These are phyloP conservation scores for Metopia argyrocephala DNA, from an alignment of 2,888 invertebrate genomes.

Conservation along the genomic window DNA sequence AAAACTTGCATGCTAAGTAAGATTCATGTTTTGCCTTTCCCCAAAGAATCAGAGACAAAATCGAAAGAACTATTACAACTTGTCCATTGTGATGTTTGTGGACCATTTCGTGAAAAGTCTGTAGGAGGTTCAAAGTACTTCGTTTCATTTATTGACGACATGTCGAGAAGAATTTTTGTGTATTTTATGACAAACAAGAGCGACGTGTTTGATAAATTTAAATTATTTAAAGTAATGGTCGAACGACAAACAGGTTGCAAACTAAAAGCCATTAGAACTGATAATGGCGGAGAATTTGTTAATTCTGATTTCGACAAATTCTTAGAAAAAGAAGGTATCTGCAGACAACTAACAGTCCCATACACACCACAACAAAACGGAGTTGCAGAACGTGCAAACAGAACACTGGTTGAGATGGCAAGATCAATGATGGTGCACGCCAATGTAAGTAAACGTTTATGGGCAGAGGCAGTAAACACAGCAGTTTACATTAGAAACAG, in stretches of 20 bases:
- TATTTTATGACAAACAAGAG: slow-evolving; percentile 29
- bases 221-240: slow-evolving; percentile 25
- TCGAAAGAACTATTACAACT: neutral
- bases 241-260: slow-evolving; percentile 29
- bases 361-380: no score
- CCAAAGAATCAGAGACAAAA: neutral
- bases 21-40: slow-evolving; percentile 7
- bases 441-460: no score
- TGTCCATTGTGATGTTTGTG: neutral
- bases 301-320: no score
- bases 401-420: no score
- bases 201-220: slow-evolving; percentile 35
- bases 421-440: no score
- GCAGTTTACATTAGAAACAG: no score
- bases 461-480: no score
- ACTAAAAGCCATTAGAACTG: slow-evolving; percentile 49
- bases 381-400: no score
- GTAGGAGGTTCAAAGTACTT: slow-evolving; percentile 10
- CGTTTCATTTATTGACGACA: slow-evolving; percentile 38
- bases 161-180: slow-evolving; percentile 11
- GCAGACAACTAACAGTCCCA: no score
- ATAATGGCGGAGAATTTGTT: slow-evolving; percentile 21
- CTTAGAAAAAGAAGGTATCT: no score
- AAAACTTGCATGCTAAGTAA: slow-evolving; percentile 18
- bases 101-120: neutral